A percentile compares a stretch with the other conserved stretches of the same genome.
Conservation (phyloP, 2,113 vertebrate species). For the Megaleporinus macrocephalus region DNA sequence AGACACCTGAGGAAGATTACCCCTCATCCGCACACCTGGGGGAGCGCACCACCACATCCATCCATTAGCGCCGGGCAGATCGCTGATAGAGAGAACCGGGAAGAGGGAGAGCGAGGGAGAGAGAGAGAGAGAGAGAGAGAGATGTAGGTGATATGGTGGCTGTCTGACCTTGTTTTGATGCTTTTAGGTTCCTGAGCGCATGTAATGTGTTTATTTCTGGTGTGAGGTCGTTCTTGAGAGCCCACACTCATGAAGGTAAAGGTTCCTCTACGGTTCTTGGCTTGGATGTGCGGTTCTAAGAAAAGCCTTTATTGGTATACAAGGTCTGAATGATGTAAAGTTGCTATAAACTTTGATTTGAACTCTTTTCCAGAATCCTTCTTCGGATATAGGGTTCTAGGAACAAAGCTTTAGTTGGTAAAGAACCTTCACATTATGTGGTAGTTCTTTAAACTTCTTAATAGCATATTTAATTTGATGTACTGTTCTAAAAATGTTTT, state of each 20-base stretch:
- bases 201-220: not conserved
- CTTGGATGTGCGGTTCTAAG: not conserved
- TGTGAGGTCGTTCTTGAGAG: not conserved
- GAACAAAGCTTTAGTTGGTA: too few species aligned
- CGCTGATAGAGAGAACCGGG: constrained; percentile 5
- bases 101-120: not conserved
- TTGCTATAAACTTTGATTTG: too few species aligned
- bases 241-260: not conserved
- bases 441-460: too few species aligned
- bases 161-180: not conserved
- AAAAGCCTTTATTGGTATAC: too few species aligned
- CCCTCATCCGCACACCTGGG: constrained; percentile 62
- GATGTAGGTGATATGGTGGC: constrained; percentile 28
- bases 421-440: too few species aligned
- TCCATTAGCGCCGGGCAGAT: constrained; percentile 56
- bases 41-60: constrained; percentile 47
- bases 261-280: not conserved
- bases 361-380: too few species aligned
- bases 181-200: not conserved
- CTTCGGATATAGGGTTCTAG: too few species aligned
- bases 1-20: constrained; percentile 73
- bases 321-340: too few species aligned
- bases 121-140: constrained; percentile 47
- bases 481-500: too few species aligned
- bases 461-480: too few species aligned